Percentiles rank a stretch among this genome's conserved stretches.
Evolutionary conservation across 2,797 vertebrate genomes (phyloP).

Genomic region (Manis crassicaudata): DNA sequence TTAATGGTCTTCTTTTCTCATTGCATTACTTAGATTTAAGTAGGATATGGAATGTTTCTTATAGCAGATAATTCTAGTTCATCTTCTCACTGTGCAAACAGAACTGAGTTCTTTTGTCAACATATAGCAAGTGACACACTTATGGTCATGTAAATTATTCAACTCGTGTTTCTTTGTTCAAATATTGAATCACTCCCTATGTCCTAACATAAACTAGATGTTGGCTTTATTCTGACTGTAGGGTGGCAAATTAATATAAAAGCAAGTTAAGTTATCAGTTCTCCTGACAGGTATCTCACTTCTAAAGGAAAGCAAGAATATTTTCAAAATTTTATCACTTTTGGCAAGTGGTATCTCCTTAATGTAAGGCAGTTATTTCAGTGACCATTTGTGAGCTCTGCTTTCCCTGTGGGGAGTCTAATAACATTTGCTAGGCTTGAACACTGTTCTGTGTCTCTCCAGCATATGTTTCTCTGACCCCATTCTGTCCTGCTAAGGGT

Average conservation of each 20-base stretch:
- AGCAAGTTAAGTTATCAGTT: constrained; percentile 63
- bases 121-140: constrained; percentile 47
- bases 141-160: constrained; percentile 45
- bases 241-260: constrained; percentile 59
- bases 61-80: constrained; percentile 56
- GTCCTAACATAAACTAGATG: constrained; percentile 62
- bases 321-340: constrained; percentile 22
- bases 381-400: constrained; percentile 39
- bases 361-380: constrained; percentile 60
- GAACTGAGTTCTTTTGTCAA: constrained; percentile 55
- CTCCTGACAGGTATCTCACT: constrained; percentile 42
- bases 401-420: background rate
- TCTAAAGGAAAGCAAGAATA: constrained; percentile 27
- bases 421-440: background rate
- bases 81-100: constrained; percentile 56
- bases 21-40: constrained; percentile 72
- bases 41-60: constrained; percentile 59
- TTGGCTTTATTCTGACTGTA: constrained; percentile 52
- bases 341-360: background rate
- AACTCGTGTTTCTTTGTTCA: constrained; percentile 34
- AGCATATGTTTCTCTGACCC: constrained; percentile 29
- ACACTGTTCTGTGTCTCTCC: background rate
- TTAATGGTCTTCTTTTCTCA: constrained; percentile 64
- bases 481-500: constrained; percentile 48
- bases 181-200: constrained; percentile 64